Conservation (phyloP, 2,797 vertebrate genomes). For the Triplophysa yarkandensis region DNA sequence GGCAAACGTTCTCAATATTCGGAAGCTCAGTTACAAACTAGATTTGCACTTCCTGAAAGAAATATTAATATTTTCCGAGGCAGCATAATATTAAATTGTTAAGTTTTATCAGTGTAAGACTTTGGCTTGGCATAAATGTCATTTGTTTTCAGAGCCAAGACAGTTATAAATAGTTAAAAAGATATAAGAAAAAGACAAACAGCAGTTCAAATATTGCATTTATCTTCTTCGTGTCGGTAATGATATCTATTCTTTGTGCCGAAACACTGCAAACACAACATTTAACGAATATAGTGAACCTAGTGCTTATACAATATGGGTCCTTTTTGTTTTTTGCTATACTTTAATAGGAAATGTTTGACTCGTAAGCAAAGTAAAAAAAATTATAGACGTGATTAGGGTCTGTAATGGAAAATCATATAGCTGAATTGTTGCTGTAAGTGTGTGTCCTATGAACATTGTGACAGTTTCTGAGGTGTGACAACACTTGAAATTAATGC, state of each 20-base stretch:
- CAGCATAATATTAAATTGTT: neutral
- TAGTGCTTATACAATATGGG: neutral
- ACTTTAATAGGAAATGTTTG: neutral
- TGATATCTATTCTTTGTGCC: neutral
- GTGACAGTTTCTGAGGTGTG: conserved; percentile 5
- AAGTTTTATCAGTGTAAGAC: neutral
- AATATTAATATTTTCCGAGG: neutral
- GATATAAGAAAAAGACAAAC: neutral
- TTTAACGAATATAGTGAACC: neutral
- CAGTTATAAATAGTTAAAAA: neutral
- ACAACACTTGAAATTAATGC: neutral
- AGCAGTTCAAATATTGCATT: no score
- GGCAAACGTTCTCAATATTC: neutral
- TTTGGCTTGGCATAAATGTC: neutral
- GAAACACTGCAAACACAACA: neutral
- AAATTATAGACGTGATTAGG: conserved; percentile 2
- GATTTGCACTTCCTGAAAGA: conserved; percentile 7
- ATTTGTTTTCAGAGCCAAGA: neutral
- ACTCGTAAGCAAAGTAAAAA: no score
- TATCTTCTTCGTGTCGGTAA: no score
- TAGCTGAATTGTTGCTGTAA: neutral
- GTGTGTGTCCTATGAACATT: conserved; percentile 2
- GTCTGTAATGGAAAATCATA: neutral
- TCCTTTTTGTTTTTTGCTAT: neutral
- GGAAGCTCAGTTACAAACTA: neutral